Percentiles rank a stretch among this genome's conserved stretches.
Evolutionary conservation across 2,797 vertebrate genomes (phyloP).

Genomic region (Tenualosa thibaudeaui): DNA sequence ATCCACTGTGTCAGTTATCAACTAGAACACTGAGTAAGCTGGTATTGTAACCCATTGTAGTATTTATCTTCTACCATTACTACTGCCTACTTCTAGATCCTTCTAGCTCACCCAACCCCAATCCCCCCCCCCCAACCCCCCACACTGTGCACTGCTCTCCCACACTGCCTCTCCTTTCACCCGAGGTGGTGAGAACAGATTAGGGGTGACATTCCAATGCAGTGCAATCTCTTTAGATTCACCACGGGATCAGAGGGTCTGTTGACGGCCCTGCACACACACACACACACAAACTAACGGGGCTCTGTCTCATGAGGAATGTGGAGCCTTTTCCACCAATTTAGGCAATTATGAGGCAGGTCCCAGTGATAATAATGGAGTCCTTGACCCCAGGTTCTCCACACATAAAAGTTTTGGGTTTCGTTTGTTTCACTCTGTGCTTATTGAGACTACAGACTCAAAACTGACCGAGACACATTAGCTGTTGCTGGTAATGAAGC

Average conservation of each 20-base stretch:
- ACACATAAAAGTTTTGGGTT: slow-evolving; percentile 18
- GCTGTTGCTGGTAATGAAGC: background rate
- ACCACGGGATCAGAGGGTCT: slow-evolving; percentile 60
- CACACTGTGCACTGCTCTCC: background rate
- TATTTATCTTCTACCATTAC: background rate
- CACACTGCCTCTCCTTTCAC: background rate
- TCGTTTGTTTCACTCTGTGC: background rate
- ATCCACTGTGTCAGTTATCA: background rate
- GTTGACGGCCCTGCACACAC: slow-evolving; percentile 47
- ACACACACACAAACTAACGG: slow-evolving; percentile 55
- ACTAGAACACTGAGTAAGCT: background rate
- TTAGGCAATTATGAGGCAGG: slow-evolving; percentile 69
- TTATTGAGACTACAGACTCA: background rate
- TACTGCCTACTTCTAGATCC: background rate
- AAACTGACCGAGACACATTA: background rate
- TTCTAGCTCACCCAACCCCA: background rate
- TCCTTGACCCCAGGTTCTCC: slow-evolving; percentile 63
- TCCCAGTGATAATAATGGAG: slow-evolving; percentile 69
- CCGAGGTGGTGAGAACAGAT: slow-evolving; percentile 61
- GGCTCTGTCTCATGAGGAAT: slow-evolving; percentile 68
- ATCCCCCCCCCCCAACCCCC: background rate
- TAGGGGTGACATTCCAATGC: slow-evolving; percentile 63
- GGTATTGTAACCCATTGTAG: background rate
- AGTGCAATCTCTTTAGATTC: slow-evolving; percentile 72
- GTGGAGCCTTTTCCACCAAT: slow-evolving; percentile 64